Base-by-base conservation (phyloP, 2,113 vertebrate species). In the Bubo bubo region DNA sequence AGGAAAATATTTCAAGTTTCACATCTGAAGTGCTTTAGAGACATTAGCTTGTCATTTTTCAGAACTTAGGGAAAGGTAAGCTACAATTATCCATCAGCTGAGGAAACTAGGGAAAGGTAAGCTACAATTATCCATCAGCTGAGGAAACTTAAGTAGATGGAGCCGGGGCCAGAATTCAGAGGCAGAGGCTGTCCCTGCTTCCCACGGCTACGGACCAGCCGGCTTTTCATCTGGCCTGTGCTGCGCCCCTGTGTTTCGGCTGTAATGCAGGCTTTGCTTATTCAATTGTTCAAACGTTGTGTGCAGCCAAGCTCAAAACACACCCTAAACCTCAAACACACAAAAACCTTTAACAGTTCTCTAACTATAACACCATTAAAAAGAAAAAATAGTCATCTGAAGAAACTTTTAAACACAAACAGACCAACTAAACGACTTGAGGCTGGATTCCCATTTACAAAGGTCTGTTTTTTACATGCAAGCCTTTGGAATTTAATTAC, bases 401-500 rank as follows among this genome's bases (percentile, higher is more conserved):
- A 93, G 93, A 89, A 95, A 91, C 80, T 85, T 81, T 91, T 68
- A 89, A 81, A 96, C 53, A 72, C 88, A 93, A 90, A 71, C 73
- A 94, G 94, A 87, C 23, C 52, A 64, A 92, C 66, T 45, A 24
- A 90, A 94, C 35, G 55, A 82, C 93, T 82, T 10, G 84, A 73
- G 89, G 74, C 77, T 89, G 83, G 58, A 60, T 91, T 89, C 91
- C 58, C 80, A 70, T 84, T 73, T 68, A 71, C 74, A 85, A 68
- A 93, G 86, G 53, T 79, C 86, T 85, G 80, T 26, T 82, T 97
- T 95, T 95, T 56, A 87, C 89, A 89, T 82, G 96, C 83, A 81
- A 91, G 83, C 80, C 86, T 97, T 84, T 90, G 93, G 83, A 94
- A 94, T 95, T 81, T 94, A 94, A 97, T 96, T 91, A 91, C 86